Evolutionary conservation across 37 sponge, comb jelly and placozoan genomes (phyloP), one percentile per base, ranked within the genome.

Genomic region (Petrosia ficiformis): DNA sequence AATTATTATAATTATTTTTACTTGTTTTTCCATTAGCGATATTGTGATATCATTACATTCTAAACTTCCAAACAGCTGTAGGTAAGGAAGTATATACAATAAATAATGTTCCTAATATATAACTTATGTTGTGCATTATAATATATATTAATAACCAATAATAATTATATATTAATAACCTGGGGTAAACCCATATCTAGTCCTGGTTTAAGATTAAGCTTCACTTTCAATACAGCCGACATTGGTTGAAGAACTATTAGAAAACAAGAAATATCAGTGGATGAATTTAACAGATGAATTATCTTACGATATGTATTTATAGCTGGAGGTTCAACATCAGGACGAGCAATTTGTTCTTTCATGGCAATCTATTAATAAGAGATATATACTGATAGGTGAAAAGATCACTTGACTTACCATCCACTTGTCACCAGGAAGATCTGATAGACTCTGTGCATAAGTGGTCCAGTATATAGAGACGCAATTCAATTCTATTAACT

Each of bases 401-500:
- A 29, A 28, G 16, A 1, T 2, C 37, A 3, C 11, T 22, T 59
- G 29, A 33, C 81, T 70, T 70, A 87, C 87, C 35, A 81, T 43
- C 87, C 68, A 70, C 52, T 52, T 24, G 19, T 75, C 71, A 6
- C 37, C 58, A 30, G 72, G 39, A 2, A 75, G 68, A 21, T 52
- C 21, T 26, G 67, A 38, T 25, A 87, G 59, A 25, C 52, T 32
- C 19, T 57, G 59, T 24, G 63, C 77, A 67, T 24, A 70, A 0
- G 82, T 35, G 34, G 71, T 82, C 77, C 72, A 85, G 71, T 90
- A 90, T 30, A 86, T 29, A 0, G 80, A 83, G 33, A 90, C 66
- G 67, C 73, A 82, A 70, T 90, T 82, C 83, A 90, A 61, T 75
- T 90, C 87, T 35, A 86, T 33, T 39, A 85, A 60, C 91, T 90